Evolutionary conservation across 2,113 vertebrate species (phyloP).

Genomic region (Thomomys bottae): DNA sequence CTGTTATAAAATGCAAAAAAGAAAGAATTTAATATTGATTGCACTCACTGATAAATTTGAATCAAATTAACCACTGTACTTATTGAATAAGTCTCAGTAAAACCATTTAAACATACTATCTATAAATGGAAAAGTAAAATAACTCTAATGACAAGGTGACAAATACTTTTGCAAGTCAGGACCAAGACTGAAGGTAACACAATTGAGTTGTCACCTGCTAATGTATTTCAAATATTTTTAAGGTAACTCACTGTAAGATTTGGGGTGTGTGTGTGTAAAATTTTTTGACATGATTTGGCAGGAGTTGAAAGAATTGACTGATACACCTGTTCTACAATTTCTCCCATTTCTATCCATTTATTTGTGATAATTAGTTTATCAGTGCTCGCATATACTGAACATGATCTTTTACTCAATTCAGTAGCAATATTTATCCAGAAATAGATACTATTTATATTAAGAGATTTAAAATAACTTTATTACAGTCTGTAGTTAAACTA

Average conservation of each 20-base stretch:
- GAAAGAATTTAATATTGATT: background rate
- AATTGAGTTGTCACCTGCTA: constrained; percentile 51
- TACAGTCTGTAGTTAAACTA: no score
- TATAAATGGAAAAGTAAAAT: constrained; percentile 39
- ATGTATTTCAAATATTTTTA: constrained; percentile 55
- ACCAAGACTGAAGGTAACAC: constrained; percentile 19
- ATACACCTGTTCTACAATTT: constrained; percentile 17
- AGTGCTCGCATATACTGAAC: background rate
- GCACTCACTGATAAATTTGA: constrained; percentile 2
- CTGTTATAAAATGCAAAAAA: background rate
- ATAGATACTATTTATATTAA: background rate
- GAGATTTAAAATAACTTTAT: constrained; percentile 16
- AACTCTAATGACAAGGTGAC: constrained; percentile 10
- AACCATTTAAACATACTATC: background rate
- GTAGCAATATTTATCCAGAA: background rate
- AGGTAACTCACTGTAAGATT: constrained; percentile 15
- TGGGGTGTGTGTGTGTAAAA: no score
- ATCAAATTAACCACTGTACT: constrained; percentile 29
- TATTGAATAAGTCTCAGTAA: background rate
- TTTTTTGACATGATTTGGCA: constrained; percentile 41
- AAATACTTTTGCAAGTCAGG: constrained; percentile 36
- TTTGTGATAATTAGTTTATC: background rate
- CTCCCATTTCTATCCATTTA: constrained; percentile 21
- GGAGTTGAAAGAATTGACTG: constrained; percentile 34
- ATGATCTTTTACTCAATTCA: background rate